phyloP scores from a whole-genome alignment of 2,888 invertebrate genomes.

The Melieria omissa region DNA sequence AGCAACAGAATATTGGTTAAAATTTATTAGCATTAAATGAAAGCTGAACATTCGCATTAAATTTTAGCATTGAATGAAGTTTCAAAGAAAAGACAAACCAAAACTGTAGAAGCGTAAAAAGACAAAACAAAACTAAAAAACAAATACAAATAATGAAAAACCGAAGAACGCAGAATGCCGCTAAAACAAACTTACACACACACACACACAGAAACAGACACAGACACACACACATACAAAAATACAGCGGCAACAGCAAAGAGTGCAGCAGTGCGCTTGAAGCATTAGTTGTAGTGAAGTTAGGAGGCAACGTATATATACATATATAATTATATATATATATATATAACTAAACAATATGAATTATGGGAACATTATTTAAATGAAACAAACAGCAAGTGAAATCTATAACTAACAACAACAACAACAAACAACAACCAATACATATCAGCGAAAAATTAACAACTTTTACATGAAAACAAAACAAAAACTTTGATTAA shows the following conservation, averaged over 20 bases:
- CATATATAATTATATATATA: constrained; percentile 36
- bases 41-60: background rate
- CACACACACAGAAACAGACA: constrained; percentile 45
- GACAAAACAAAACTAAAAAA: constrained; percentile 42
- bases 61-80: constrained; percentile 14
- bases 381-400: constrained; percentile 36
- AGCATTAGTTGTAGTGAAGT: constrained; percentile 33
- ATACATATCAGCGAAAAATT: constrained; percentile 48
- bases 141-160: constrained; percentile 31
- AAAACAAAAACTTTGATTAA: constrained; percentile 14
- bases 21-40: constrained; percentile 1
- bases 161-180: constrained; percentile 14
- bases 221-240: constrained; percentile 41
- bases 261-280: constrained; percentile 40
- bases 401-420: constrained; percentile 46
- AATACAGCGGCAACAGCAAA: constrained; percentile 33
- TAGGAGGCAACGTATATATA: constrained; percentile 31
- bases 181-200: constrained; percentile 35
- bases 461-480: constrained; percentile 45
- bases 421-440: constrained; percentile 46
- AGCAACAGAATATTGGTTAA: constrained; percentile 14
- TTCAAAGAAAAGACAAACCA: constrained; percentile 44
- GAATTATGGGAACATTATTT: constrained; percentile 64
- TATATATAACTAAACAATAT: constrained; percentile 58
- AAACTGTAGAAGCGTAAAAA: constrained; percentile 43